Percentiles rank a stretch among this genome's conserved stretches.
Conservation (phyloP, 2,888 invertebrate genomes). For the Agonopterix arenella region DNA sequence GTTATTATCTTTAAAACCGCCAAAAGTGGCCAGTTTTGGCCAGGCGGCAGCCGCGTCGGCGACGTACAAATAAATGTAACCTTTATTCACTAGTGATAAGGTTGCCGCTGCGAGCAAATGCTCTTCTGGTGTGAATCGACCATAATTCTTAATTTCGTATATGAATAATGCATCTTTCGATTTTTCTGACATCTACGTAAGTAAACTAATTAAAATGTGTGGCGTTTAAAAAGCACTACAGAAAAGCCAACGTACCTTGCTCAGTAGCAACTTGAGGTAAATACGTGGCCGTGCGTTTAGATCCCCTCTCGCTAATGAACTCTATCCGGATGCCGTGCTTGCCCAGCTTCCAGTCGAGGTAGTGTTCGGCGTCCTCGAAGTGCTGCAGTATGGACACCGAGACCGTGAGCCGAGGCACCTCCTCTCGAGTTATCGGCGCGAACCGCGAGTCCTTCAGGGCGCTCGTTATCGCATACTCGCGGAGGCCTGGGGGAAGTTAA, state of each 20-base stretch:
- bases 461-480: conserved; percentile 98
- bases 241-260: conserved; percentile 87
- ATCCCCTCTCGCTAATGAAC: conserved; percentile 94
- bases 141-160: too few relatives aligned
- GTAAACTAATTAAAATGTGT: too few relatives aligned
- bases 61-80: too few relatives aligned
- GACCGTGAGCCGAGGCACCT: conserved; percentile 93
- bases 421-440: conserved; percentile 95
- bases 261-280: conserved; percentile 98
- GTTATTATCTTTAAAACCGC: too few relatives aligned
- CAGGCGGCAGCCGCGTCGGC: too few relatives aligned
- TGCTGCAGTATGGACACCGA: conserved; percentile 97
- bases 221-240: too few relatives aligned
- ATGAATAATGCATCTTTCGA: too few relatives aligned
- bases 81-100: too few relatives aligned
- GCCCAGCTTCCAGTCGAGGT: conserved; percentile 98
- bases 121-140: too few relatives aligned
- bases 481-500: conserved; percentile 79
- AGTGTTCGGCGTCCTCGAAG: conserved; percentile 97
- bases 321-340: conserved; percentile 98
- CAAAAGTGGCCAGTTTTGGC: too few relatives aligned
- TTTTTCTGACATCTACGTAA: too few relatives aligned
- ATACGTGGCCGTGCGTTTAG: conserved; percentile 97
- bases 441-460: conserved; percentile 99
- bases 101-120: too few relatives aligned